Conservation (phyloP, 2,113 vertebrate genomes). For the Vireo altiloquus region DNA sequence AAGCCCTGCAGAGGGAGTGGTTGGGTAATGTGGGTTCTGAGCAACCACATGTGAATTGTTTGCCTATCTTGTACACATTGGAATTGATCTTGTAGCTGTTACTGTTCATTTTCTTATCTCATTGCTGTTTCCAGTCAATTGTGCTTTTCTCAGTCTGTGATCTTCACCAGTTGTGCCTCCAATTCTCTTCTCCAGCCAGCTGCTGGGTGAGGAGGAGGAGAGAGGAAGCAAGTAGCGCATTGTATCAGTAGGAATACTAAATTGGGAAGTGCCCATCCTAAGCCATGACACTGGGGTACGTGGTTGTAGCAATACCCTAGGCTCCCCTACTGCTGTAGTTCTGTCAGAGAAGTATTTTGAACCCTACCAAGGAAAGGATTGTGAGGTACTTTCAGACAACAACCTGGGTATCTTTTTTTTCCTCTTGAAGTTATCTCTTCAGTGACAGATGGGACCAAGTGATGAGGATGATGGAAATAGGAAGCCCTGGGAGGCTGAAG, state of each 20-base stretch:
- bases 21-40: neutral
- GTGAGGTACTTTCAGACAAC: neutral
- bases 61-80: neutral
- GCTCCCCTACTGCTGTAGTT: neutral
- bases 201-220: neutral
- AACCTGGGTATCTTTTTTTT: neutral
- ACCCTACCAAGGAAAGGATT: neutral
- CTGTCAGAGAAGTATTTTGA: neutral
- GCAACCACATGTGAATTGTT: neutral
- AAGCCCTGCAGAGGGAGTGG: neutral
- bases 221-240: neutral
- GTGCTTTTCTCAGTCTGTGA: neutral
- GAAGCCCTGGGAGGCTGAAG: neutral
- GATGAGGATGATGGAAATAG: neutral
- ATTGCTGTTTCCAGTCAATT: neutral
- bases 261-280: neutral
- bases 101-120: neutral
- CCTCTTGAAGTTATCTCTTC: neutral
- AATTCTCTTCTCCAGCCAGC: neutral
- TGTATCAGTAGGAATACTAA: neutral
- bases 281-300: neutral
- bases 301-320: fast-evolving
- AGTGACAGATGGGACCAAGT: neutral
- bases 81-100: neutral
- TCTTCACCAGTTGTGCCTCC: neutral